These are phyloP conservation scores for Peromyscus polionotus DNA, from an alignment of 2,113 vertebrate species.

Conservation along the genomic window DNA sequence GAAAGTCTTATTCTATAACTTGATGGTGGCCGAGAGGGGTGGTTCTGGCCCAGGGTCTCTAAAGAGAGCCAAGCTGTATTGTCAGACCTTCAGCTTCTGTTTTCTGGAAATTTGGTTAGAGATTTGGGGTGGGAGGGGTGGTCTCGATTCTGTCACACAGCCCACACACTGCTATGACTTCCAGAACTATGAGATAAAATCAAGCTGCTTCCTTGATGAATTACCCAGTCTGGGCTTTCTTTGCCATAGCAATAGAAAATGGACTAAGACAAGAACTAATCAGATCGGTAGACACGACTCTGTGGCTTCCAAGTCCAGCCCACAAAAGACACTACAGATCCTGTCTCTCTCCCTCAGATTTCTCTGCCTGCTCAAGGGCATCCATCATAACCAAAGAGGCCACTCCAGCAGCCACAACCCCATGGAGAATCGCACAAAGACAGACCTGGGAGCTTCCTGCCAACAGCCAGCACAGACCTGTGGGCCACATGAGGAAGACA, in stretches of 20 bases:
- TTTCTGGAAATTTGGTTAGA: background rate
- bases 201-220: background rate
- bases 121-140: background rate
- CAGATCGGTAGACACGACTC: no score
- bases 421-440: background rate
- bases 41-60: background rate
- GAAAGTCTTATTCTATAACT: background rate
- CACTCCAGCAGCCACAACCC: no score
- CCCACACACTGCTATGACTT: no score
- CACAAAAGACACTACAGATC: background rate
- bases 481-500: rapidly evolving
- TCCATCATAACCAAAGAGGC: rapidly evolving
- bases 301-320: background rate
- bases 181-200: background rate
- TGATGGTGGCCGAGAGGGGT: background rate
- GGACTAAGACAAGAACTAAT: background rate
- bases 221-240: background rate
- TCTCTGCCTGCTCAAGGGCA: background rate
- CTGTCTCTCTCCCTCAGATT: background rate
- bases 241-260: background rate
- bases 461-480: no score
- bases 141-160: background rate
- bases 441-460: background rate
- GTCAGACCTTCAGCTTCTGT: background rate
- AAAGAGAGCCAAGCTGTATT: background rate